Percentiles rank a stretch among this genome's conserved stretches.
phyloP scores from a whole-genome alignment of 35 echinoderm and acorn worm genomes.

The Heliocidaris tuberculata region DNA sequence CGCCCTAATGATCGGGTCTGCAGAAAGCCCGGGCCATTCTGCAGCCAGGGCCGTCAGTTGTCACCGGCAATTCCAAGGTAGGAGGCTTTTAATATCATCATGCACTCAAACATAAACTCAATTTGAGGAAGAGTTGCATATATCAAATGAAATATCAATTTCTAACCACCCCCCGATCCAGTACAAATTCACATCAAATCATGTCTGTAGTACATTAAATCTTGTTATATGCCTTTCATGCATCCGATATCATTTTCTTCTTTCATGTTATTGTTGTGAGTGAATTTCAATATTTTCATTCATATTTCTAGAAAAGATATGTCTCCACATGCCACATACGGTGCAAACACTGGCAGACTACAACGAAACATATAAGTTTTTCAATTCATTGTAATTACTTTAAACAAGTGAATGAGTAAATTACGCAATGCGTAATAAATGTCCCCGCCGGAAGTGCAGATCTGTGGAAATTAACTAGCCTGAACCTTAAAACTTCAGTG shows the following conservation, averaged over 20 bases:
- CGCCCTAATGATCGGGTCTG: not conserved
- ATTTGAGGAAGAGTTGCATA: not conserved
- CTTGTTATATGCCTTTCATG: not conserved
- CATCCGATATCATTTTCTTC: not conserved
- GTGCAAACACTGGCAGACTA: too few relatives aligned
- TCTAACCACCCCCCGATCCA: not conserved
- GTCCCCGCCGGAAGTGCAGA: too few relatives aligned
- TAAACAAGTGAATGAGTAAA: too few relatives aligned
- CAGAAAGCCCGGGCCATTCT: not conserved
- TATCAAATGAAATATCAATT: constrained; percentile 14
- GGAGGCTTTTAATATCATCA: not conserved
- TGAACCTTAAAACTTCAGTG: too few relatives aligned
- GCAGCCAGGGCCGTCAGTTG: not conserved
- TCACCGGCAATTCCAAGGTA: not conserved
- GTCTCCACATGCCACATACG: not conserved
- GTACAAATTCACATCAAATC: not conserved
- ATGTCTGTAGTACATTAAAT: not conserved
- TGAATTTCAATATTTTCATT: not conserved
- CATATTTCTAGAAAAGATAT: not conserved
- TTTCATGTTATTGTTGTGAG: not conserved
- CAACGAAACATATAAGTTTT: too few relatives aligned
- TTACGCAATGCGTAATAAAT: too few relatives aligned
- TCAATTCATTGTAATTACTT: too few relatives aligned
- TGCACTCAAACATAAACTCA: not conserved
- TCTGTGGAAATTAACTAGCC: too few relatives aligned